Evolutionary conservation across 64 coral and sea anemone species (phyloP), one percentile per base, ranked within the genome.

Genomic region (Stylophora pistillata): DNA sequence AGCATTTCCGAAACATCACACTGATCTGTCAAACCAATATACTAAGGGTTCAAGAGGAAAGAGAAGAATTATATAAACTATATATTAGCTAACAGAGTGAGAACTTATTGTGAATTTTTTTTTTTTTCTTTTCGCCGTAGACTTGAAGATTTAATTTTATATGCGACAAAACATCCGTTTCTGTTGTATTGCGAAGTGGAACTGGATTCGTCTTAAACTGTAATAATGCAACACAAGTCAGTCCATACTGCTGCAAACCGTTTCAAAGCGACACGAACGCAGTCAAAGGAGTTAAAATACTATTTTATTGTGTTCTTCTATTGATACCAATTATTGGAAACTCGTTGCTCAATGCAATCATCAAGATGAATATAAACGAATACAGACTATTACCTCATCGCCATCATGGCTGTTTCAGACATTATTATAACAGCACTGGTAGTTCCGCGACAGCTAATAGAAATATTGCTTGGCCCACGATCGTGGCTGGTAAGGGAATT

Each of bases 321-420:
- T 18, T 90, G 29, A 33, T 90, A 4, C 56, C 89, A 25, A 26
- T 90, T 11, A 15, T 53, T 15, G 89, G 89, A 62, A 90, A 90
- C 78, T 59, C 63, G 26, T 20, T 74, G 30, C 65, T 90, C 27
- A 68, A 84, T 26, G 63, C 71, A 41, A 74, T 90, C 9, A 68
- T 90, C 25, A 83, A 34, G 13, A 73, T 26, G 10, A 73, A 84
- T 13, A 84, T 13, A 78, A 34, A 13, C 71, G n/a, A 61, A 52
- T 84, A 58, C 37, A 79, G 57, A 90, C 78, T 16, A 90, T 79
- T 9, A 82, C 79, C 61, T 90, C 13, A 84, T 90, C 10, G 71
- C 68, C 17, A 90, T 74, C 20, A 73, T 90, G 89, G 78, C 89
- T 9, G 53, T 90, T 30, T 77, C 71, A 13, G 89, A 90, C 25